Evolutionary conservation across 2,113 vertebrate genomes (phyloP).

Genomic region (Marmota flaviventris): DNA sequence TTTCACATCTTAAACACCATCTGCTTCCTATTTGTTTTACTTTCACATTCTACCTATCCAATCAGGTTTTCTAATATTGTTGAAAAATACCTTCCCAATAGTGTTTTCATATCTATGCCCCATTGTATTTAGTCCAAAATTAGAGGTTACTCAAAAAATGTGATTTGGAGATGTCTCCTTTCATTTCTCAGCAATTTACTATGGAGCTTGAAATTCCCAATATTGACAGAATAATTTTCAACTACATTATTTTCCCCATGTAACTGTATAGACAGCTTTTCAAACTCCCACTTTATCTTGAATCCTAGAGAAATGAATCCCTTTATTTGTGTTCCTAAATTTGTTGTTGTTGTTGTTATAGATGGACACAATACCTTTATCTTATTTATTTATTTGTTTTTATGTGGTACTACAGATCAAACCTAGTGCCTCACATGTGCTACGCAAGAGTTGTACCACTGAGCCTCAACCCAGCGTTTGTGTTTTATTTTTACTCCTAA

Average conservation of each 20-base stretch:
- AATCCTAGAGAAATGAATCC: neutral
- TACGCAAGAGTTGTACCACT: too few relatives aligned
- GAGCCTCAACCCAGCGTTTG: too few relatives aligned
- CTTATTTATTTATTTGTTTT: too few relatives aligned
- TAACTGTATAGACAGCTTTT: neutral
- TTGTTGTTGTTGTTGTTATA: too few relatives aligned
- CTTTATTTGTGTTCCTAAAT: neutral
- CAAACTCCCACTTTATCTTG: neutral
- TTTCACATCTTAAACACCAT: neutral
- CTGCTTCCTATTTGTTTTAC: neutral
- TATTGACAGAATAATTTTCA: neutral
- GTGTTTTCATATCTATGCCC: neutral
- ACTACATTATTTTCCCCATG: neutral
- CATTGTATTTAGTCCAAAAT: neutral
- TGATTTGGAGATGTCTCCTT: fast-evolving
- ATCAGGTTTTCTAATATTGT: neutral
- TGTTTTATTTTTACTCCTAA: neutral
- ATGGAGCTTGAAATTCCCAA: too few relatives aligned
- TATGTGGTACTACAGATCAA: too few relatives aligned
- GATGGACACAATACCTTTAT: too few relatives aligned
- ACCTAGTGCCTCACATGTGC: too few relatives aligned
- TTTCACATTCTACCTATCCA: neutral
- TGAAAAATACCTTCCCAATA: neutral
- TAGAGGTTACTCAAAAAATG: neutral
- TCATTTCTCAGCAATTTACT: neutral